These are phyloP conservation scores for Chionoecetes opilio DNA, from an alignment of 1,140 invertebrate species.

Conservation along the genomic window DNA sequence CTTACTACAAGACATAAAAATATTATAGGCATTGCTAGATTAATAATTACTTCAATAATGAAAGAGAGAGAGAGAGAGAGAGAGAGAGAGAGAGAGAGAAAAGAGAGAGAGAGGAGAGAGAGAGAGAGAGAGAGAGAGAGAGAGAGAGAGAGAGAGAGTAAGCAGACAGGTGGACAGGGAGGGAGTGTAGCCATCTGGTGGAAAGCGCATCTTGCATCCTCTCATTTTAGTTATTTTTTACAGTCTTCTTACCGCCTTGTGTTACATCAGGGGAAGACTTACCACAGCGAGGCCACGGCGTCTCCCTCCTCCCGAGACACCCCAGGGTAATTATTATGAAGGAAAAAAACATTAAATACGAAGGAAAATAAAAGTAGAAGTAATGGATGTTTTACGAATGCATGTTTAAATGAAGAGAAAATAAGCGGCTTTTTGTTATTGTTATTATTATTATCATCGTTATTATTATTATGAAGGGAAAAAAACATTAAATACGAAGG, in stretches of 20 bases:
- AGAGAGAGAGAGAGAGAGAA: neutral
- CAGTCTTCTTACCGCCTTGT: neutral
- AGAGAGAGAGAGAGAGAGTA: neutral
- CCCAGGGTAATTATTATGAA: no score
- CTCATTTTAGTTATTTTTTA: no score
- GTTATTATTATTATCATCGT: no score
- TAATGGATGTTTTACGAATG: no score
- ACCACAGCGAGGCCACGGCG: neutral
- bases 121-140: neutral
- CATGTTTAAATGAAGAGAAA: no score
- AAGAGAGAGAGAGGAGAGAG: neutral
- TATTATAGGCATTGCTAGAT: no score
- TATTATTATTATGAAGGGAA: neutral
- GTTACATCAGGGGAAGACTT: neutral
- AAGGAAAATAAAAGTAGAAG: no score
- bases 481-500: no score
- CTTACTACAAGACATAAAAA: no score
- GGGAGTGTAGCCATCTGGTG: neutral
- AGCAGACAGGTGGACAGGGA: neutral
- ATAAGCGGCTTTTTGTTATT: no score
- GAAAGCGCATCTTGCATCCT: neutral
- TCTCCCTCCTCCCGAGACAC: neutral
- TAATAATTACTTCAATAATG: no score
- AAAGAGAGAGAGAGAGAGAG: neutral
- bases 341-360: no score